Conservation (phyloP, 2,888 invertebrate genomes). For the Listrodromus nycthemerus region DNA sequence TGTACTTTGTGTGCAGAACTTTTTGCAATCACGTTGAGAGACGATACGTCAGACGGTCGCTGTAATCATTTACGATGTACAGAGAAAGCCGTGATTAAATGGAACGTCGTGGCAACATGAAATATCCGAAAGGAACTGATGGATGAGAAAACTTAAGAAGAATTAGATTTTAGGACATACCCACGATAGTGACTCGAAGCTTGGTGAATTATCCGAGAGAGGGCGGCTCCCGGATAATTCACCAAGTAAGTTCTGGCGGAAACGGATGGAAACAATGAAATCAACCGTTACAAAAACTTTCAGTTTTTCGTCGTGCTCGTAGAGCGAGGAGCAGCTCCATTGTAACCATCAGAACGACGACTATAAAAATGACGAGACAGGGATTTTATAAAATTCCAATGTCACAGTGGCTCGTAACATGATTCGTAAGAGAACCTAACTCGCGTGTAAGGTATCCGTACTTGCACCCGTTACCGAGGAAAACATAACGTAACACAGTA, state of each 20-base stretch:
- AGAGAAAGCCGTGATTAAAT: neutral
- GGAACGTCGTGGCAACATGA: neutral
- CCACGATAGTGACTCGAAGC: neutral
- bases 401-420: constrained; percentile 42
- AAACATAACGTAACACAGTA: constrained; percentile 53
- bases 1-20: neutral
- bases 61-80: constrained; percentile 6
- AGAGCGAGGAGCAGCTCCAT: neutral
- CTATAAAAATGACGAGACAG: constrained; percentile 3
- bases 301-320: neutral
- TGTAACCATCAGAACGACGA: constrained; percentile 5
- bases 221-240: too few relatives aligned
- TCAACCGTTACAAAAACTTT: neutral
- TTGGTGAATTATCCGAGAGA: neutral
- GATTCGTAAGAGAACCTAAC: constrained; percentile 41
- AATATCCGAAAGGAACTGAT: neutral
- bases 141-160: neutral
- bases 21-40: constrained; percentile 4
- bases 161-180: neutral
- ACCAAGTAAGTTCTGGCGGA: neutral
- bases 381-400: constrained; percentile 48
- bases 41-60: neutral
- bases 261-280: neutral
- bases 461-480: constrained; percentile 50
- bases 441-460: constrained; percentile 39